Conservation (phyloP, 2,888 invertebrate genomes). For the Fragum fragum region DNA sequence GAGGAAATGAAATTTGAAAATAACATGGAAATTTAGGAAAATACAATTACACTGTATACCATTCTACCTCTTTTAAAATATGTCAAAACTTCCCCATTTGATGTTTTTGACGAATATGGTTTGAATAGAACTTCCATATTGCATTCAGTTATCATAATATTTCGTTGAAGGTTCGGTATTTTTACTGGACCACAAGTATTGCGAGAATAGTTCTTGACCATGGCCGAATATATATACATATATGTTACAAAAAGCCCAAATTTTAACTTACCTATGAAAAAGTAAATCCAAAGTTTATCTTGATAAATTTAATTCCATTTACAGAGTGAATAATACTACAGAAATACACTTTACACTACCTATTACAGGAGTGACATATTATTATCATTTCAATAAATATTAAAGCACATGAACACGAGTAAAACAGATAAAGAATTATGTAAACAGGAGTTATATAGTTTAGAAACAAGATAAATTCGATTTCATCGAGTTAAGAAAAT, state of each 20-base stretch:
- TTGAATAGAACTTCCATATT: too few species aligned
- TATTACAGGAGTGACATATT: not conserved
- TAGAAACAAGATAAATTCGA: constrained; percentile 4
- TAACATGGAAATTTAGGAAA: too few species aligned
- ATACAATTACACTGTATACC: too few species aligned
- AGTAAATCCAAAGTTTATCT: not conserved
- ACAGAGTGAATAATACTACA: not conserved
- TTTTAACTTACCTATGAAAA: not conserved
- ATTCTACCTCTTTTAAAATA: too few species aligned
- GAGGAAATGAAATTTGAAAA: too few species aligned
- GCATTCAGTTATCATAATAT: too few species aligned
- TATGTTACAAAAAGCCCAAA: not conserved
- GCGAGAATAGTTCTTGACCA: too few species aligned
- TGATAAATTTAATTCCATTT: not conserved
- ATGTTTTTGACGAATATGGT: too few species aligned
- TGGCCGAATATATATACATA: too few species aligned
- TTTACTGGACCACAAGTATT: too few species aligned
- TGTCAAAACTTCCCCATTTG: too few species aligned
- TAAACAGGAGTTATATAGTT: not conserved
- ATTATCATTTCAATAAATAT: not conserved
- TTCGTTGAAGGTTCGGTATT: too few species aligned
- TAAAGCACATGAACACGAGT: not conserved
- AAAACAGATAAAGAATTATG: not conserved
- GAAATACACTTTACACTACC: not conserved
- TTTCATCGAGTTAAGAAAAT: constrained; percentile 14